These are phyloP conservation scores for Chionomys nivalis DNA, from an alignment of 2,113 vertebrate genomes.

Conservation along the genomic window DNA sequence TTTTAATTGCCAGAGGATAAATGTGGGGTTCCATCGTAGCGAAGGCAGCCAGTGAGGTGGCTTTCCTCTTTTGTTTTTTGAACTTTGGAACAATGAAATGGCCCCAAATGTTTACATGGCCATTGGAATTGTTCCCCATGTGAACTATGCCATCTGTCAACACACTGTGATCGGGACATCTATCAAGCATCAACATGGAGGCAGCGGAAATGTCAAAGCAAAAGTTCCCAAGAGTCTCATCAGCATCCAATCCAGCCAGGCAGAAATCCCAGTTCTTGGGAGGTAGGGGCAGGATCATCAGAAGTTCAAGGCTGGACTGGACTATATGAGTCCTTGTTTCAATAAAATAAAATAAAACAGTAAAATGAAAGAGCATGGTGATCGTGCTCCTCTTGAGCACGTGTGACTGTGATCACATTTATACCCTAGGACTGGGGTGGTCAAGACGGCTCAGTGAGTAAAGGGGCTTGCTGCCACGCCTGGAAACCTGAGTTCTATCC, in stretches of 20 bases:
- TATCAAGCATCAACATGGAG: accelerated
- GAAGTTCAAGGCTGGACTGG: neutral
- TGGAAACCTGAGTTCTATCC: neutral
- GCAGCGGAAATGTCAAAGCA: accelerated
- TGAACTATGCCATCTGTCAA: accelerated
- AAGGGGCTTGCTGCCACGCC: neutral
- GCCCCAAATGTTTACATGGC: neutral
- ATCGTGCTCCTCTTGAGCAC: neutral
- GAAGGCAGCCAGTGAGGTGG: neutral
- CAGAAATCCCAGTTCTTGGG: neutral
- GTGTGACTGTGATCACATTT: too few relatives aligned
- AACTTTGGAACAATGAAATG: neutral
- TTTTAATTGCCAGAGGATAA: neutral
- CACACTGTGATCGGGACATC: neutral
- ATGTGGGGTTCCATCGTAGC: neutral
- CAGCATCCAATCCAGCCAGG: neutral
- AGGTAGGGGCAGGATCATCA: neutral
- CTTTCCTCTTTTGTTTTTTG: neutral
- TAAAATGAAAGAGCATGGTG: neutral
- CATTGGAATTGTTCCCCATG: neutral
- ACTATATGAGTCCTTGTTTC: neutral
- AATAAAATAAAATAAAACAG: neutral
- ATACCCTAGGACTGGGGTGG: too few relatives aligned
- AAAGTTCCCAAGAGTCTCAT: neutral
- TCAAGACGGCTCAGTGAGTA: neutral